Evolutionary conservation across 1,140 invertebrate genomes (phyloP), one percentile per base, ranked within the genome.

Genomic region (Eumeta japonica): DNA sequence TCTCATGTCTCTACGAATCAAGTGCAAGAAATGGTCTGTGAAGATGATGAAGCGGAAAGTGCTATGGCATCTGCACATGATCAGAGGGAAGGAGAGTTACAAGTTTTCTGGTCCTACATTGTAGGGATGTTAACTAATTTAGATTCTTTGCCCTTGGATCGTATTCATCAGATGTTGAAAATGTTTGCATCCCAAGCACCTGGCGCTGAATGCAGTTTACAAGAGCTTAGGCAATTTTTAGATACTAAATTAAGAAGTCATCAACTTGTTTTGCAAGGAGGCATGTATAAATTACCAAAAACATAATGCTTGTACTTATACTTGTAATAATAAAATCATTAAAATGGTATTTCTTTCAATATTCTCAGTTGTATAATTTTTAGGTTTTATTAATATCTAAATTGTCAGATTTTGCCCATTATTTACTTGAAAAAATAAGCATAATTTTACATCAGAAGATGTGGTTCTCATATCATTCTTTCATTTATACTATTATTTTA

Each of bases 91-190:
- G 90, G 92, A 51, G 92, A 97, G 59, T 72, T 94, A n/a, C 90
- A 94, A 80, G 89, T 92, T 7, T 94, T 94, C 55, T 97, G 94
- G 94, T 92, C 92, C 0, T 97, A 97, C 54, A 95, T 97, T 56
- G 88, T 94, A 20, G 94, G 93, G 5, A 97, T 98, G 93, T 71
- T 98, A 16, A 94, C 93, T 0, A 98, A 97, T 78, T 76, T 98
- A 37, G 93, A 97, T 49, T 91, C 89, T 1, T 79, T 98, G 58
- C 88, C 94, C 1, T 73, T 97, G 28, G 94, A 97, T 48, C 77
- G 95, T 35, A 97, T 98, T 53, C 93, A 97, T 72, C 90, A 93
- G 52, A 97, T 98, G 92, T 76, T 98, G 14, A 92, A 94, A 62
- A 93, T 98, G 87, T 98, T 98, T 79, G 90, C 91, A 2, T 82